Evolutionary conservation across 2,888 invertebrate species (phyloP).

Genomic region (Listrodromus nycthemerus): DNA sequence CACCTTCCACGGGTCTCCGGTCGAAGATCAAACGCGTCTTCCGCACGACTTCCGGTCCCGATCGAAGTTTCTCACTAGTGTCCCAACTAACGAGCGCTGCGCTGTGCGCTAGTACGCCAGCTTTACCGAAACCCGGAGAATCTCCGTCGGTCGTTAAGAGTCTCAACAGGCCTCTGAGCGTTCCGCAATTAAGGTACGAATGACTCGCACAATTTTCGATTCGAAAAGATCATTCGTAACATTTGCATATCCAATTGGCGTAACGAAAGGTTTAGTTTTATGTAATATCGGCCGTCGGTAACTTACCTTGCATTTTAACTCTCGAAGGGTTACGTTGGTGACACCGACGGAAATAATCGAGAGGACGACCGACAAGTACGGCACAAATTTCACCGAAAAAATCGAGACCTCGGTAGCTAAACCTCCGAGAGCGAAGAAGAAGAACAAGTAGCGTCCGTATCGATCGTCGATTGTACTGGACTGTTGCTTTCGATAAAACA

Average conservation of each 20-base stretch:
- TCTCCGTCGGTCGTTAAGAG: conserved; percentile 87
- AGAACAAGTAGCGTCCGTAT: conserved; percentile 82
- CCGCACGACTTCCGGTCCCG: conserved; percentile 86
- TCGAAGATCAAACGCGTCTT: conserved; percentile 87
- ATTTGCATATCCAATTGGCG: not conserved
- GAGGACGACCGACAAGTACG: conserved; percentile 76
- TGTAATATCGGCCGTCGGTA: not conserved
- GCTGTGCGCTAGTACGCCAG: conserved; percentile 87
- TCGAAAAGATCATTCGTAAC: not conserved
- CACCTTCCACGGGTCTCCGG: conserved; percentile 84
- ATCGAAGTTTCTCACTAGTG: conserved; percentile 85
- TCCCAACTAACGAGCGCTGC: conserved; percentile 87
- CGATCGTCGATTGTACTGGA: conserved; percentile 63
- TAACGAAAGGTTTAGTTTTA: not conserved
- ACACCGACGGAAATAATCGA: conserved; percentile 77
- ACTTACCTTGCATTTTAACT: conserved; percentile 30
- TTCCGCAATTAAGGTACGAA: conserved; percentile 85
- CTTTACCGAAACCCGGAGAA: conserved; percentile 85
- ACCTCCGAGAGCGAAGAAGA: conserved; percentile 84
- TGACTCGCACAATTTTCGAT: not conserved
- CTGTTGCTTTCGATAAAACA: conserved; percentile 63
- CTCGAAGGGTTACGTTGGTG: conserved; percentile 80
- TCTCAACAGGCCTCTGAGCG: conserved; percentile 86
- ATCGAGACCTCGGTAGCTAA: conserved; percentile 81
- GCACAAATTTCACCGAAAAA: conserved; percentile 76